These are phyloP conservation scores for Cynodonichthys magdalenae DNA, from an alignment of 2,797 vertebrate species.

Conservation along the genomic window DNA sequence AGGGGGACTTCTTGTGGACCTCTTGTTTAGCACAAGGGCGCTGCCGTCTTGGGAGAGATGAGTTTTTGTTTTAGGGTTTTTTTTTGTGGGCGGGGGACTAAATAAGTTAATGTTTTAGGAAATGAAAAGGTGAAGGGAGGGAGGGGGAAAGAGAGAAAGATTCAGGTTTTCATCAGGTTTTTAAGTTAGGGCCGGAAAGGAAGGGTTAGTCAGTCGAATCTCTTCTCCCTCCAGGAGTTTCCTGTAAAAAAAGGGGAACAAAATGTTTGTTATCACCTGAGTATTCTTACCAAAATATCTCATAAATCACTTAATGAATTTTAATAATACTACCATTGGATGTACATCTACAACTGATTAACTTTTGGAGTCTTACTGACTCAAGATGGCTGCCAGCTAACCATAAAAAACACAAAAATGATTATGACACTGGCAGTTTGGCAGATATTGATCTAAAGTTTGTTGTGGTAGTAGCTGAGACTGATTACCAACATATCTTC, in stretches of 20 bases:
- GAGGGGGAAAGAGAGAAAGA: conserved; percentile 18
- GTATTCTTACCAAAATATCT: no score
- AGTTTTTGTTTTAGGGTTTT: conserved; percentile 48
- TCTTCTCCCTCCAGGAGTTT: conserved; percentile 87
- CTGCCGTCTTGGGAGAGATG: conserved; percentile 77
- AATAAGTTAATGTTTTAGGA: conserved; percentile 13
- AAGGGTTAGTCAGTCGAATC: conserved; percentile 75
- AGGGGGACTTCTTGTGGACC: conserved; percentile 85
- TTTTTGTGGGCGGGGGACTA: neutral
- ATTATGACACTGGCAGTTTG: no score
- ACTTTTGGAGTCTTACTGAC: no score
- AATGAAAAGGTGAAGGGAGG: neutral
- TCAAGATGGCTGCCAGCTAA: no score
- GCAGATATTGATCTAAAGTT: no score
- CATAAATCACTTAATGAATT: no score
- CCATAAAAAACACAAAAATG: no score
- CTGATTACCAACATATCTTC: no score
- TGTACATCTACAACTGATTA: no score
- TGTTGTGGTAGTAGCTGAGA: no score
- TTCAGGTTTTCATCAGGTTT: conserved; percentile 32
- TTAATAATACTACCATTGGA: no score
- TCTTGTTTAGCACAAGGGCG: conserved; percentile 86
- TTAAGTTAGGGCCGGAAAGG: conserved; percentile 65
- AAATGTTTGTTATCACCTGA: no score
- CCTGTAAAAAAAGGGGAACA: conserved; percentile 62